phyloP scores from a whole-genome alignment of 2,113 vertebrate species.

The Bettongia penicillata region DNA sequence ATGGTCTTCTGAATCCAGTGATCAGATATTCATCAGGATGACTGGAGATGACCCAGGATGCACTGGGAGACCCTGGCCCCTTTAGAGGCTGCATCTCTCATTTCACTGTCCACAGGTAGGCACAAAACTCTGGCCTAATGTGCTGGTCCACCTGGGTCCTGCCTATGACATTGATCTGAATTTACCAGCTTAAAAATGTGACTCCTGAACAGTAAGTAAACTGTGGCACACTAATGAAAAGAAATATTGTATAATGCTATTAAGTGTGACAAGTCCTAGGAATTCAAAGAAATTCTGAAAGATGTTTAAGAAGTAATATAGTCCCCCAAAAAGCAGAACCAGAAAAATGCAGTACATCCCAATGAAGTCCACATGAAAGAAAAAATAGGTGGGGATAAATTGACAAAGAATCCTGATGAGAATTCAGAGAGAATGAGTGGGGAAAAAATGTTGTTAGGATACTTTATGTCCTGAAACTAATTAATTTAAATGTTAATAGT shows the following conservation, averaged over 20 bases:
- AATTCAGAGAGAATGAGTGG: background rate
- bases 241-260: fast-evolving
- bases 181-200: background rate
- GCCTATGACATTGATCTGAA: background rate
- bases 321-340: background rate
- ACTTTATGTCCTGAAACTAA: background rate
- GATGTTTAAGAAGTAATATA: background rate
- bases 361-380: background rate
- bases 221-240: background rate
- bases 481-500: background rate
- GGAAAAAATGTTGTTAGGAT: background rate
- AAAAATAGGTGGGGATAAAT: background rate
- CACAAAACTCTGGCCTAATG: background rate
- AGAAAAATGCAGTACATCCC: background rate
- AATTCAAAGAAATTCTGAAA: background rate
- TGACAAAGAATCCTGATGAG: background rate
- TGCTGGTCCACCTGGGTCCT: background rate
- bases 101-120: background rate
- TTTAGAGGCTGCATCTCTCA: background rate
- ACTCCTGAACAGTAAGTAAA: background rate
- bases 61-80: too few species aligned
- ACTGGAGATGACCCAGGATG: too few species aligned
- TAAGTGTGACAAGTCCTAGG: background rate
- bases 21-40: too few species aligned
- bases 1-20: too few species aligned